These are phyloP conservation scores for Tineola bisselliella DNA, from an alignment of 2,888 invertebrate genomes.

Conservation along the genomic window DNA sequence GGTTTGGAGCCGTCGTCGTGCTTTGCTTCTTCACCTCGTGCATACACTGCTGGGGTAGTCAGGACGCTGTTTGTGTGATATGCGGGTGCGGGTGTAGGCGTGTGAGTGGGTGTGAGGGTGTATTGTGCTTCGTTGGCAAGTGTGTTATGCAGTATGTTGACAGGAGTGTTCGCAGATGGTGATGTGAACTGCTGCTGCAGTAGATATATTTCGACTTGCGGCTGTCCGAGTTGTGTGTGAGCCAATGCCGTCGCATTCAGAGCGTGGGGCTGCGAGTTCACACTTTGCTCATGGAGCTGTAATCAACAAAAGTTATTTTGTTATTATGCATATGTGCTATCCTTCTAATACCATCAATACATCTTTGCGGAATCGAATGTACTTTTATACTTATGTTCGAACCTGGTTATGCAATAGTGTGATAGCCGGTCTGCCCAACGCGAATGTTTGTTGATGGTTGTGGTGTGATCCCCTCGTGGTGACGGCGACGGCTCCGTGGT, in stretches of 20 bases:
- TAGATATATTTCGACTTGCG: constrained; percentile 37
- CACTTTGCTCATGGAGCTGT: constrained; percentile 18
- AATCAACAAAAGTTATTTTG: neutral
- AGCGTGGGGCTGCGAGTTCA: neutral
- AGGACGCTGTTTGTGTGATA: neutral
- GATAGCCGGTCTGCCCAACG: constrained; percentile 66
- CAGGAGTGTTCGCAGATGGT: neutral
- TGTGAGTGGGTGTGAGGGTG: no score
- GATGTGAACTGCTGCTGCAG: constrained; percentile 38
- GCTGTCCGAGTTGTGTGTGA: neutral
- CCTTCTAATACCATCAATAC: no score
- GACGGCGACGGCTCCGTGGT: constrained; percentile 71
- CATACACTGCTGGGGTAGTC: neutral
- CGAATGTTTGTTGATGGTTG: constrained; percentile 57
- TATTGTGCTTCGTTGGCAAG: constrained; percentile 4
- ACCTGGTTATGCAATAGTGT: constrained; percentile 42
- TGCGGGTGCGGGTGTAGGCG: no score
- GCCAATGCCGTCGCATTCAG: neutral
- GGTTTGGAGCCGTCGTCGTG: constrained; percentile 22
- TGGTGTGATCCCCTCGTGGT: constrained; percentile 59
- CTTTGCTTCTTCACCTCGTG: constrained; percentile 12
- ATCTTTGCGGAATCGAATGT: no score
- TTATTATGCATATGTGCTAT: no score
- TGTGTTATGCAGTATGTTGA: neutral
- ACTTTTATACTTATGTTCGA: no score